These are phyloP conservation scores for Sebastes vulpes DNA, from an alignment of 2,797 vertebrate species.

Conservation along the genomic window DNA sequence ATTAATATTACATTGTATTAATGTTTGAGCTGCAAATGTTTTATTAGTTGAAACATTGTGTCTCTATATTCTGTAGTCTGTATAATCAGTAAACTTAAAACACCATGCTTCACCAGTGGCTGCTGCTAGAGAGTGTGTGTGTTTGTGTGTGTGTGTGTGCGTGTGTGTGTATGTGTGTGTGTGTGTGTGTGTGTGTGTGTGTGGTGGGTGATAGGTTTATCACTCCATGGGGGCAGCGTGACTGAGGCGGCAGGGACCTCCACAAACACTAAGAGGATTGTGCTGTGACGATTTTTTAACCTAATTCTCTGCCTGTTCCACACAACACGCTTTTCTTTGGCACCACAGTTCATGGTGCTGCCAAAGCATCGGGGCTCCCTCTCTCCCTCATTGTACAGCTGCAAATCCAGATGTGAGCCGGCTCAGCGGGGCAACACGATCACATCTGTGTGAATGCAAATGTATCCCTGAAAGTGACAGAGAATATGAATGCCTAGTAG, in stretches of 20 bases:
- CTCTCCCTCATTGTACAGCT: not conserved
- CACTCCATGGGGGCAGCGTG: slow-evolving; percentile 11
- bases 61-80: not conserved
- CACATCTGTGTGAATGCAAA: not conserved
- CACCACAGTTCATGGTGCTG: not conserved
- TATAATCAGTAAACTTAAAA: not conserved
- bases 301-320: slow-evolving; percentile 16
- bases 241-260: slow-evolving; percentile 5
- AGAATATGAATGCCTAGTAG: not conserved
- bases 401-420: slow-evolving; percentile 19
- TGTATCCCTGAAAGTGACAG: not conserved
- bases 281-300: slow-evolving; percentile 20
- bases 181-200: not conserved
- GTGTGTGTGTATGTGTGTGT: too few species aligned
- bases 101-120: not conserved
- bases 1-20: not conserved
- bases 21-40: not conserved
- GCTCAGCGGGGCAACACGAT: not conserved
- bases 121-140: not conserved
- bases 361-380: not conserved
- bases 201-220: slow-evolving; percentile 14
- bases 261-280: slow-evolving; percentile 39
- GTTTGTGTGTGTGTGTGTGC: not conserved
- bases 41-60: not conserved
- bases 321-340: not conserved